Evolutionary conservation across 2,888 invertebrate species (phyloP).

Genomic region (Apeira syringaria): DNA sequence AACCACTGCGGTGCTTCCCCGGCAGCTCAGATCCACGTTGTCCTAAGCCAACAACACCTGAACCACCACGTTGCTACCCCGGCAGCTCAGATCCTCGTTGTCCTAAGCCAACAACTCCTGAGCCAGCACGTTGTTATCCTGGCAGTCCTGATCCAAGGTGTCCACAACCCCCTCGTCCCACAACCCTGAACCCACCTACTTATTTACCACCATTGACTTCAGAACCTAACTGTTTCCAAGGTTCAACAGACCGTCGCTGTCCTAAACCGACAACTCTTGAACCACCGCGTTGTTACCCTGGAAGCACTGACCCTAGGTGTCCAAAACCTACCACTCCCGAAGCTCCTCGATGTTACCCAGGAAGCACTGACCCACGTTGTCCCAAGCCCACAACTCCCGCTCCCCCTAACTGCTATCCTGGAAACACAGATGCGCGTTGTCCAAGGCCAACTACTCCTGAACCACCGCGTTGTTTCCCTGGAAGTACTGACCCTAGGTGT

Average conservation of each 20-base stretch:
- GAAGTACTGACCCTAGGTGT: slow-evolving; percentile 34
- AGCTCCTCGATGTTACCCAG: slow-evolving; percentile 40
- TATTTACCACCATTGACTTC: slow-evolving; percentile 31
- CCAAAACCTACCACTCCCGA: slow-evolving; percentile 32
- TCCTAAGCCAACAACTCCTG: slow-evolving; percentile 31
- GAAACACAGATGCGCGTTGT: slow-evolving; percentile 46
- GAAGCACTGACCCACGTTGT: slow-evolving; percentile 47
- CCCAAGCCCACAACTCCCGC: slow-evolving; percentile 39
- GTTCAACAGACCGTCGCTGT: slow-evolving; percentile 27
- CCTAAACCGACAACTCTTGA: slow-evolving; percentile 34
- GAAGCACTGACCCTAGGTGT: slow-evolving; percentile 41
- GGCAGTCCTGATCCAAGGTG: slow-evolving; percentile 33
- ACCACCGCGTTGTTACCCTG: slow-evolving; percentile 36
- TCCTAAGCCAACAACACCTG: slow-evolving; percentile 36
- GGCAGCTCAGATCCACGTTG: slow-evolving; percentile 54
- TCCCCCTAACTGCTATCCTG: slow-evolving; percentile 46
- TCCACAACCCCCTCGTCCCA: slow-evolving; percentile 45
- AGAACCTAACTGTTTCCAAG: slow-evolving; percentile 34
- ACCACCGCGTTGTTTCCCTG: slow-evolving; percentile 37
- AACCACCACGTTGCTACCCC: slow-evolving; percentile 37
- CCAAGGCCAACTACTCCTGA: slow-evolving; percentile 39
- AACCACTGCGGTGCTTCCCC: slow-evolving; percentile 35
- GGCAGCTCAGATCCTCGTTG: slow-evolving; percentile 34
- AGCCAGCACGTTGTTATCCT: slow-evolving; percentile 29
- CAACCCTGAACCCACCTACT: slow-evolving; percentile 33